Percentiles rank a stretch among this genome's conserved stretches.
These are phyloP conservation scores for Cerceris rybyensis DNA, from an alignment of 2,888 invertebrate genomes.

Conservation along the genomic window DNA sequence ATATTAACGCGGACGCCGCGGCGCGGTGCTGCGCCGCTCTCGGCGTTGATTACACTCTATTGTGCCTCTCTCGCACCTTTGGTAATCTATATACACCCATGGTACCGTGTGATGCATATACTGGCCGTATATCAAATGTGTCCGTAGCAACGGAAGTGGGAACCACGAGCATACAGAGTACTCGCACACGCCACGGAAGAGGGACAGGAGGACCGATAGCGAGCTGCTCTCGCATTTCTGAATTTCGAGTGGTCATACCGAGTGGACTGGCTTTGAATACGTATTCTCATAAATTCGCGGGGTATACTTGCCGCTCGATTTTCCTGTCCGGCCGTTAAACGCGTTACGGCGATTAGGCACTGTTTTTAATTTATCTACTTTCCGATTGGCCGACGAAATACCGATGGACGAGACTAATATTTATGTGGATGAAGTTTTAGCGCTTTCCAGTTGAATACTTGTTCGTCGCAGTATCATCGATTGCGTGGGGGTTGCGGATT, in stretches of 20 bases:
- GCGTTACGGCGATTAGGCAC: background rate
- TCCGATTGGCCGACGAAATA: background rate
- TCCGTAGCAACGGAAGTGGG: constrained; percentile 71
- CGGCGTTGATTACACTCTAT: constrained; percentile 77
- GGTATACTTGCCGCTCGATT: constrained; percentile 23
- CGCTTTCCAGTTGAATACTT: too few species aligned
- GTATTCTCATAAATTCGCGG: constrained; percentile 34
- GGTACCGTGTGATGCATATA: constrained; percentile 68
- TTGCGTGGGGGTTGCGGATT: too few species aligned
- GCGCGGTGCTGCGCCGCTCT: constrained; percentile 53
- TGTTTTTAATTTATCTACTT: background rate
- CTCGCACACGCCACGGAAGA: background rate
- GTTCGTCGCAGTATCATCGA: too few species aligned
- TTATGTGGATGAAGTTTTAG: too few species aligned
- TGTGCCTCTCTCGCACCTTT: constrained; percentile 73
- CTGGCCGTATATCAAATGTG: constrained; percentile 76
- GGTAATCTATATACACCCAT: constrained; percentile 72
- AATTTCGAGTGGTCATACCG: constrained; percentile 50
- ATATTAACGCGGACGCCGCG: constrained; percentile 72
- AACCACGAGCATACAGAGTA: constrained; percentile 51
- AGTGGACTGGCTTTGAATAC: constrained; percentile 48
- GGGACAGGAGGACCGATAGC: constrained; percentile 28
- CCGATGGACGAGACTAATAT: too few species aligned
- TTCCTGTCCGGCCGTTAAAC: constrained; percentile 2
- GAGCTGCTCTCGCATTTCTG: constrained; percentile 52